These are phyloP conservation scores for Brotula barbata DNA, from an alignment of 2,797 vertebrate species.

Conservation along the genomic window DNA sequence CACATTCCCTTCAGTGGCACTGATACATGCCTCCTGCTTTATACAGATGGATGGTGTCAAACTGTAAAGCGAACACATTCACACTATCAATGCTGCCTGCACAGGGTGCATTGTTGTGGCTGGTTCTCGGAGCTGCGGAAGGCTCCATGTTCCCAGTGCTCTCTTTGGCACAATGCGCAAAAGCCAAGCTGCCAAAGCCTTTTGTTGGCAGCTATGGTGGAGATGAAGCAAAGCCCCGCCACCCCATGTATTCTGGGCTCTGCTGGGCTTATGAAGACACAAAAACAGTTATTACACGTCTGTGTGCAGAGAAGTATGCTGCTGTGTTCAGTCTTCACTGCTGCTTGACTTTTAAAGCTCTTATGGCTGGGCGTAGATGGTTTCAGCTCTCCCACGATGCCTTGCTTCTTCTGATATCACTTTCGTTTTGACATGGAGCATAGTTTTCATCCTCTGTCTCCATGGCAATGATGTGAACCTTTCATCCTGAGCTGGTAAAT, in stretches of 20 bases:
- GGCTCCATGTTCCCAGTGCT: slow-evolving; percentile 50
- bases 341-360: not conserved
- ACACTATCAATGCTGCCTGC: slow-evolving; percentile 12
- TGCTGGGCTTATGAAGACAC: slow-evolving; percentile 16
- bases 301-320: not conserved
- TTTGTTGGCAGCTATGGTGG: slow-evolving; percentile 69
- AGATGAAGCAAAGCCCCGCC: slow-evolving; percentile 49
- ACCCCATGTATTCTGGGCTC: slow-evolving; percentile 20
- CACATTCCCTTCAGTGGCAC: not conserved
- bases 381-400: slow-evolving; percentile 35
- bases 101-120: slow-evolving; percentile 27
- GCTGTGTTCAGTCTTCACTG: not conserved
- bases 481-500: slow-evolving; percentile 39
- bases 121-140: slow-evolving; percentile 32
- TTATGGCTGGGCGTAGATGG: slow-evolving; percentile 23
- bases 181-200: slow-evolving; percentile 60
- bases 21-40: not conserved
- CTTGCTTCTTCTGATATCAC: slow-evolving; percentile 35
- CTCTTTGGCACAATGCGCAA: slow-evolving; percentile 56
- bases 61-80: slow-evolving; percentile 21
- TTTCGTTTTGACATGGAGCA: slow-evolving; percentile 49
- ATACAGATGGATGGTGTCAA: slow-evolving; percentile 14
- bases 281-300: slow-evolving; percentile 14
- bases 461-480: slow-evolving; percentile 72
- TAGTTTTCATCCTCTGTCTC: slow-evolving; percentile 66